These are phyloP conservation scores for Philonicus albiceps DNA, from an alignment of 2,888 invertebrate species.

Conservation along the genomic window DNA sequence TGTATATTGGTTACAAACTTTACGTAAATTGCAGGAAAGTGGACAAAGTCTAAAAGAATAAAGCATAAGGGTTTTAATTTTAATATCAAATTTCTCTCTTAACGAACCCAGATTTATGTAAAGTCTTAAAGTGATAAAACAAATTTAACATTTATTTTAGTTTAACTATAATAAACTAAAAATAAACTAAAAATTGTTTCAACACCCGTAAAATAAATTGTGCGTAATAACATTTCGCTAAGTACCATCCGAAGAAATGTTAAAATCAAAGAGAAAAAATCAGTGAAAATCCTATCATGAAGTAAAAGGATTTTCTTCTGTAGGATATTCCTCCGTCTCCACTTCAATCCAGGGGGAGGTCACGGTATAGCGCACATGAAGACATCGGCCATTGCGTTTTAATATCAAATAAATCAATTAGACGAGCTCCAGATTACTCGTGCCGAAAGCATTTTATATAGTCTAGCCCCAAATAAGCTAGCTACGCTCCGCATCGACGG, in stretches of 20 bases:
- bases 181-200: background rate
- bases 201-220: background rate
- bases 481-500: background rate
- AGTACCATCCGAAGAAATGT: background rate
- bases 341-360: background rate
- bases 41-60: background rate
- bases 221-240: background rate
- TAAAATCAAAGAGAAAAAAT: conserved; percentile 24
- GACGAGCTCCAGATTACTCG: conserved; percentile 31
- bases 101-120: background rate
- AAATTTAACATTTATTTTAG: no score
- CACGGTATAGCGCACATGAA: background rate
- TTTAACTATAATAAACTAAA: no score
- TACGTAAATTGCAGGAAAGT: background rate
- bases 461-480: conserved; percentile 18
- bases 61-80: background rate
- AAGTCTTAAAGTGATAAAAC: no score
- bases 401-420: conserved; percentile 52
- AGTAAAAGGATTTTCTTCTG: conserved; percentile 43
- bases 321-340: background rate
- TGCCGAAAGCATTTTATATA: conserved; percentile 10
- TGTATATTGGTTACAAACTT: background rate
- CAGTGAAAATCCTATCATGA: conserved; percentile 46
- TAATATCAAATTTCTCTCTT: background rate
- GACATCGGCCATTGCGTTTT: conserved; percentile 35